Evolutionary conservation across 2,797 vertebrate genomes (phyloP).

Genomic region (Myiotriccus ornatus): DNA sequence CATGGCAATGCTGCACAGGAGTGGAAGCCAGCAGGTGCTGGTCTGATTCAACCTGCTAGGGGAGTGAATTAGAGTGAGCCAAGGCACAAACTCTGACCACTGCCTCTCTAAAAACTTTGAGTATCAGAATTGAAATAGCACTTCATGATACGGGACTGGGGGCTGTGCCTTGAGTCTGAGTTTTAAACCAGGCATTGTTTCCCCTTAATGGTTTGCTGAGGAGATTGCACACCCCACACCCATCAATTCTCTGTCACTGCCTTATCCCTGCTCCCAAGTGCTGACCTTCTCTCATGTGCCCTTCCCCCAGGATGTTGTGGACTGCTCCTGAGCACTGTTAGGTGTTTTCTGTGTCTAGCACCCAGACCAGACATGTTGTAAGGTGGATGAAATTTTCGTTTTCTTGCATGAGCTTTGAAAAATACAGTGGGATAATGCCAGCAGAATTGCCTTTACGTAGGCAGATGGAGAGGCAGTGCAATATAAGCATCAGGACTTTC

Average conservation of each 20-base stretch:
- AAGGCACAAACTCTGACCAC: not conserved
- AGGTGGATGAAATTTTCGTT: not conserved
- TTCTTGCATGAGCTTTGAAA: not conserved
- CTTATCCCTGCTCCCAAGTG: not conserved
- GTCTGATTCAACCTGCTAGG: not conserved
- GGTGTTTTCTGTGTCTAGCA: not conserved
- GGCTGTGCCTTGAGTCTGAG: fast-evolving
- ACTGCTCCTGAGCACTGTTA: not conserved
- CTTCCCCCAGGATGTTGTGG: not conserved
- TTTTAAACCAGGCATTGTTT: not conserved
- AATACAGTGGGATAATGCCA: not conserved
- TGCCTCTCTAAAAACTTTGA: not conserved
- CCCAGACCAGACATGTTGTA: not conserved
- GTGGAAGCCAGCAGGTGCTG: not conserved
- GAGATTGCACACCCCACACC: not conserved
- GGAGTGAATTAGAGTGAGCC: not conserved
- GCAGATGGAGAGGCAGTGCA: not conserved
- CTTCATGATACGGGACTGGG: not conserved
- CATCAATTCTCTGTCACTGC: not conserved
- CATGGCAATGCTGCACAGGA: fast-evolving
- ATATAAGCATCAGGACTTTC: not conserved
- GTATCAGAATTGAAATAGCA: not conserved
- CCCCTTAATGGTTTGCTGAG: not conserved
- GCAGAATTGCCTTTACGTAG: not conserved
- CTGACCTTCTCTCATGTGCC: not conserved